phyloP scores from a whole-genome alignment of 2,888 invertebrate species.

The Gymnoscelis rufifasciata region DNA sequence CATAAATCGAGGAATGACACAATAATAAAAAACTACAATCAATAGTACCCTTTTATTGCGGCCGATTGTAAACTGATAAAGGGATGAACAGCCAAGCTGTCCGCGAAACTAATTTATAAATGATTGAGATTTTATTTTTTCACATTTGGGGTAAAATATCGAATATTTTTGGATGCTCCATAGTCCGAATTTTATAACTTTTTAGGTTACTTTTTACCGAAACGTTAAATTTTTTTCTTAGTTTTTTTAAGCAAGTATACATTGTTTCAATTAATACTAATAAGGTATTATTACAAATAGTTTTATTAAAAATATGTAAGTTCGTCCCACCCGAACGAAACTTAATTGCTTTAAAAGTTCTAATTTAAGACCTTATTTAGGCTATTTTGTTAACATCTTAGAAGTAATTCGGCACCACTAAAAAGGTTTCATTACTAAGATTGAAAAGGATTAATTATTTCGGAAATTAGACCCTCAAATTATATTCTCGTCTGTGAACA shows the following conservation, averaged over 20 bases:
- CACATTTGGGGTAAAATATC: constrained; percentile 30
- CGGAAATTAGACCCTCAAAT: constrained; percentile 38
- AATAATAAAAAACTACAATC: constrained; percentile 64
- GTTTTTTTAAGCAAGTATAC: too few species aligned
- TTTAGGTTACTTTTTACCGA: too few species aligned
- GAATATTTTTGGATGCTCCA: too few species aligned
- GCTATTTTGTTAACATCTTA: too few species aligned
- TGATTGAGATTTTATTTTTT: constrained; percentile 74
- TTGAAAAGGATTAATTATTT: neutral
- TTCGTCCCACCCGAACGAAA: too few species aligned
- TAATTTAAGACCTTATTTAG: too few species aligned
- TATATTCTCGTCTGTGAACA: constrained; percentile 38
- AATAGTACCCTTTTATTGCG: constrained; percentile 72
- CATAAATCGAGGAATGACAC: constrained; percentile 62
- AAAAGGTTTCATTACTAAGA: neutral
- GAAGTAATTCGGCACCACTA: too few species aligned
- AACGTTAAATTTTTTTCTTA: too few species aligned
- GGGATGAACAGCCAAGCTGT: constrained; percentile 72
- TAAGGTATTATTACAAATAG: too few species aligned
- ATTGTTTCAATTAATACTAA: too few species aligned
- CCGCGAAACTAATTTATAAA: constrained; percentile 77
- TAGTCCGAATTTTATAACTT: too few species aligned
- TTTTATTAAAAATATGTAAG: too few species aligned
- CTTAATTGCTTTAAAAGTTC: neutral
- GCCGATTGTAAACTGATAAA: constrained; percentile 73